Evolutionary conservation across 2,888 invertebrate species (phyloP), one percentile per base, ranked within the genome.

Genomic region (Thymelicus sylvestris): DNA sequence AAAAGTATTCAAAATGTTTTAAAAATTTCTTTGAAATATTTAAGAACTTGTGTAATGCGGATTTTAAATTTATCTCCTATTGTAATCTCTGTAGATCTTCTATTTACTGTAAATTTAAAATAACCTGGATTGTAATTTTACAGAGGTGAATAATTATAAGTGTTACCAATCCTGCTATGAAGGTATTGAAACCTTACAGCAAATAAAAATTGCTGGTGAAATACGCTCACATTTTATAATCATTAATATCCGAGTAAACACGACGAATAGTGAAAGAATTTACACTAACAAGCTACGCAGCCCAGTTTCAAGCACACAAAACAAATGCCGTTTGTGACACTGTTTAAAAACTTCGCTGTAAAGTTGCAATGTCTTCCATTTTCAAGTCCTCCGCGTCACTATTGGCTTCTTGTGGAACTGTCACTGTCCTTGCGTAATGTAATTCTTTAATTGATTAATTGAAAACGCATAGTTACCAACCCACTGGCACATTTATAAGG

Each of bases 361-460:
- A 69, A 69, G 57, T 69, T 69, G 57, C 69, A 59, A 68, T 62
- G 68, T 63, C 68, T 67, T 52, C 31, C 48, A 12, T 64, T 69
- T 38, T 59, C 39, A 19, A 39, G 52, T 52, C 50, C 31, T 59
- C 48, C 62, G 47, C 52, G 12, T 44, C 52, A 61, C 24, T 57
- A 66, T 57, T 66, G 44, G 66, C 31, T 66, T 59, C 57, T 24
- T 66, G 55, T 66, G 44, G 38, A 48, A 41, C 41, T 65, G 7
- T 48, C 55, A 41, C 19, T 44, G n/a, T n/a, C 52, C 8, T 19
- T 19, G 13, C 12, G 19, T 52, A 52, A 19, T 7, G 50, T 50
- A n/a, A 50, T 15, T 15, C 10, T 15, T 39, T 12, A 57, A 66
- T n/a, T 31, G 3, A 12, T 19, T 19, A 55, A 41, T n/a, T 31